Percentiles rank a stretch among this genome's conserved stretches.
Conservation (phyloP, 1,140 invertebrate genomes). For the Ephestia elutella region DNA sequence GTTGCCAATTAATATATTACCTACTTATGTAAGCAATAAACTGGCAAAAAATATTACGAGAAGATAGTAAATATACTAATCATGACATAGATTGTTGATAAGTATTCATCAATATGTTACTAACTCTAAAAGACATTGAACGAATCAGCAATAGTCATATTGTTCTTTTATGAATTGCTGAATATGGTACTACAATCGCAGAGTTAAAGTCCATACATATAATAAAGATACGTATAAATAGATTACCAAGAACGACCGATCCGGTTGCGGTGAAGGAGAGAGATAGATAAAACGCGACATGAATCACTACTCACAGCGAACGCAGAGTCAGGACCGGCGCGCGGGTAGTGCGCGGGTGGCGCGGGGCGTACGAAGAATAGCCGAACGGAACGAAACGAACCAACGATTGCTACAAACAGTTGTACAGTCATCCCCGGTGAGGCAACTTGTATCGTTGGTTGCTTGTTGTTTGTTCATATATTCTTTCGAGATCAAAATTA, state of each 20-base stretch:
- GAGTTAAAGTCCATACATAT: conserved; percentile 66
- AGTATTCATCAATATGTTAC: neutral
- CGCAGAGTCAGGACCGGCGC: conserved; percentile 48
- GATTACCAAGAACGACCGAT: conserved; percentile 72
- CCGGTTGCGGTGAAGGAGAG: conserved; percentile 71
- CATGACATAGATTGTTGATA: neutral
- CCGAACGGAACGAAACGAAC: conserved; percentile 62
- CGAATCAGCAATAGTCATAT: neutral
- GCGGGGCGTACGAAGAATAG: conserved; percentile 43
- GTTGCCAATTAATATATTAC: conserved; percentile 30
- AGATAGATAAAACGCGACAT: conserved; percentile 73
- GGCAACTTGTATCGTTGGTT: conserved; percentile 51
- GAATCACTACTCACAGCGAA: conserved; percentile 68
- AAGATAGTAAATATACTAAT: too few species aligned
- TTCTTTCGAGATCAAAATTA: conserved; percentile 26
- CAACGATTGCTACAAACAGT: conserved; percentile 70
- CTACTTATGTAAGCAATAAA: conserved; percentile 9
- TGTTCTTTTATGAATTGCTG: conserved; percentile 5
- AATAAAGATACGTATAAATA: conserved; percentile 63
- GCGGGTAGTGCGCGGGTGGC: conserved; percentile 42
- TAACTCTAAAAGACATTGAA: conserved; percentile 12
- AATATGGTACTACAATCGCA: conserved; percentile 36
- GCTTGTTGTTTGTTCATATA: conserved; percentile 29
- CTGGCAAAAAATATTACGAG: too few species aligned
- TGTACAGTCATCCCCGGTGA: conserved; percentile 62